A percentile compares a stretch with the other conserved stretches of the same genome.
Conservation (phyloP, 2,113 vertebrate genomes). For the Calonectris borealis region DNA sequence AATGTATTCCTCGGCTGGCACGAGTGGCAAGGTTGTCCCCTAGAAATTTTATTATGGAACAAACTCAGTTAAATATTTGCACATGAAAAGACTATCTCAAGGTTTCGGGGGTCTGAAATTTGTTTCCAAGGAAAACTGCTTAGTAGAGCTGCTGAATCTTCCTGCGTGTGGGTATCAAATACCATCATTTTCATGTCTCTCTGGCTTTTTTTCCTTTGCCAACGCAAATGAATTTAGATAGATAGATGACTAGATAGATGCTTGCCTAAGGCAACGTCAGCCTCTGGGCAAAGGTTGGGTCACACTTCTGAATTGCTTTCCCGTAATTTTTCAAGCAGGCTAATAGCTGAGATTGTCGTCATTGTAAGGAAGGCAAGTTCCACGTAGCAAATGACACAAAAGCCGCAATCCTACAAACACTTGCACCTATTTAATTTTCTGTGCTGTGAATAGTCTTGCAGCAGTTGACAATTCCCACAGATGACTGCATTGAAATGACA, state of each 20-base stretch:
- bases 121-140: conserved; percentile 53
- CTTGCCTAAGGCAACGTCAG: not conserved
- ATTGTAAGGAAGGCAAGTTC: not conserved
- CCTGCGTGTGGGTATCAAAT: not conserved
- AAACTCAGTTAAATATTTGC: conserved; percentile 76
- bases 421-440: conserved; percentile 17
- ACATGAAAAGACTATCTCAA: conserved; percentile 67
- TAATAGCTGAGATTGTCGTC: not conserved
- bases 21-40: conserved; percentile 68
- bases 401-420: not conserved
- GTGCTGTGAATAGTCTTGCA: not conserved
- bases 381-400: not conserved
- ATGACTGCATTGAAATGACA: not conserved
- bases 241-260: not conserved
- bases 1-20: conserved; percentile 73
- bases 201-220: not conserved
- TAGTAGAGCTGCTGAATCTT: conserved; percentile 37
- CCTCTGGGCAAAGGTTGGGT: conserved; percentile 34
- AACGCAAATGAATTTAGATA: not conserved
- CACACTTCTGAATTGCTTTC: conserved; percentile 8
- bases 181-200: not conserved
- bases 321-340: conserved; percentile 1
- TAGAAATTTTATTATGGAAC: conserved; percentile 72
- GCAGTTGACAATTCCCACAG: not conserved
- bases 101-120: conserved; percentile 57